Evolutionary conservation across 2,888 invertebrate species (phyloP).

Genomic region (Drosophila paramelanica): DNA sequence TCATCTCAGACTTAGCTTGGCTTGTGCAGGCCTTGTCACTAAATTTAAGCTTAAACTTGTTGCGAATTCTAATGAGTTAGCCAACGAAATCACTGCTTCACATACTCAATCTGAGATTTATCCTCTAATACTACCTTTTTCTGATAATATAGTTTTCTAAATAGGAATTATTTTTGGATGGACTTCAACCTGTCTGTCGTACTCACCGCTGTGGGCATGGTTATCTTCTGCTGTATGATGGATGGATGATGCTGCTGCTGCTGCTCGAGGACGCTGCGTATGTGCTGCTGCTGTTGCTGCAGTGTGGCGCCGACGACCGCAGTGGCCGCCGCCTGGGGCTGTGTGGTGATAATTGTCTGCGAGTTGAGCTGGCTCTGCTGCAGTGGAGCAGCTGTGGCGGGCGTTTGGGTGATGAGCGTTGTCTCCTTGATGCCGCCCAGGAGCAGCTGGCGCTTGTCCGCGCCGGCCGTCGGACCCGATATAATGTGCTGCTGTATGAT

Average conservation of each 20-base stretch:
- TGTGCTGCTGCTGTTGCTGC: slow-evolving; percentile 81
- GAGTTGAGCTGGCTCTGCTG: slow-evolving; percentile 81
- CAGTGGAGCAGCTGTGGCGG: slow-evolving; percentile 62
- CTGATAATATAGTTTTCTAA: too few species aligned
- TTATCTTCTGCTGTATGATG: slow-evolving; percentile 82
- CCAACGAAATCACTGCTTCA: too few species aligned
- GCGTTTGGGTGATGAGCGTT: slow-evolving; percentile 79
- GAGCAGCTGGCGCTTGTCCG: slow-evolving; percentile 80
- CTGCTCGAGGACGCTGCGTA: slow-evolving; percentile 69
- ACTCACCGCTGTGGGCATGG: slow-evolving; percentile 57
- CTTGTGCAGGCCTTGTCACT: too few species aligned
- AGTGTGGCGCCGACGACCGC: slow-evolving; percentile 27
- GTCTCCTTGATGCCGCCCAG: slow-evolving; percentile 81
- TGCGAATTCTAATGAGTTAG: too few species aligned
- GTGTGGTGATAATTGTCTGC: slow-evolving; percentile 82
- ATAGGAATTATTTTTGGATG: too few species aligned
- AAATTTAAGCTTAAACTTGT: too few species aligned
- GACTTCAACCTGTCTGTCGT: neutral
- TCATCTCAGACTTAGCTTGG: too few species aligned
- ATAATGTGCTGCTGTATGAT: slow-evolving; percentile 84
- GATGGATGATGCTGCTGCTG: slow-evolving; percentile 75
- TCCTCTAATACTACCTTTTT: too few species aligned
- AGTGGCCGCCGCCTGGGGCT: slow-evolving; percentile 48
- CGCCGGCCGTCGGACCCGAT: slow-evolving; percentile 65
- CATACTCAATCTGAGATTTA: too few species aligned